Evolutionary conservation across 1,140 invertebrate genomes (phyloP), one percentile per base, ranked within the genome.

Genomic region (Babylonia areolata): DNA sequence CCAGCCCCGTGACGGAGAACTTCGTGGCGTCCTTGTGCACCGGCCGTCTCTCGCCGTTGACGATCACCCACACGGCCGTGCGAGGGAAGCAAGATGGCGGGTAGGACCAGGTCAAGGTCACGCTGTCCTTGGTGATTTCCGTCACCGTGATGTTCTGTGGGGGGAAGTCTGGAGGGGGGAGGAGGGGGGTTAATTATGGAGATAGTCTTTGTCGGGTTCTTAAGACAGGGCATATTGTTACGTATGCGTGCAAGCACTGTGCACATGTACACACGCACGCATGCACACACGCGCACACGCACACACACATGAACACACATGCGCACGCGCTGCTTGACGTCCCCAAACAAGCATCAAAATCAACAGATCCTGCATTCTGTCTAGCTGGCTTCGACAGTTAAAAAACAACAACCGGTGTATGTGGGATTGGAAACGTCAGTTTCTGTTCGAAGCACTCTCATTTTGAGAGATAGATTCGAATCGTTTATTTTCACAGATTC

Each of bases 11-110:
- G 33, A 85, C 17, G 28, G 37, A 42, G 77, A 69, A 85, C 37
- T 71, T 35, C 46, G 33, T 69, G 17, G 54, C 78, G 84, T 71
- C 54, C 42, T 33, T 31, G 78, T 85, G 84, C 3, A 85, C 78
- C 20, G 77, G 28, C 6, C 33, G 40, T 15, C 79, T 78, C 35
- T 33, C 37, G 54, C n/a, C 77, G 54, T 79, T 84, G 28, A 75
- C 80, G 39, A 77, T 81, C 33, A 86, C 81, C 85, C 81, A 86
- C 42, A 86, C 9, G 17, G 28, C 85, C 40, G 23, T 86, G 69
- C 80, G 80, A 20, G 46, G 2, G 81, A 82, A 86, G 73, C 85
- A 86, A 39, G 80, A 77, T 35, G 85, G 85, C 69, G 81, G 40
- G 46, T n/a, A 77, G 51, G 11, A 23, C 85, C 85, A 86, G 31